Percentiles rank a stretch among this genome's conserved stretches.
These are phyloP conservation scores for Scomberomorus guttatus DNA, from an alignment of 2,797 vertebrate species.

Conservation along the genomic window DNA sequence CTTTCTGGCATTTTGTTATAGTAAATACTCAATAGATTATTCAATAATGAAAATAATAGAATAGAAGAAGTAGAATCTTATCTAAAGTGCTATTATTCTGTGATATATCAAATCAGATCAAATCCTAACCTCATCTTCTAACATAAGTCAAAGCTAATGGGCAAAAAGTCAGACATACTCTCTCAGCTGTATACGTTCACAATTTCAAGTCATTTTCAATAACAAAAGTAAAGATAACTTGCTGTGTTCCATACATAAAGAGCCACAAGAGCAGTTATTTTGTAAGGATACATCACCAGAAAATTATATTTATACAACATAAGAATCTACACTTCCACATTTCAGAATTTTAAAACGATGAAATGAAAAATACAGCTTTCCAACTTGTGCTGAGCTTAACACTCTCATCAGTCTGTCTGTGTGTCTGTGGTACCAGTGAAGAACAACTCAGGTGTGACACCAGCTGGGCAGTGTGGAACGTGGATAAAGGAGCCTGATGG, in stretches of 20 bases:
- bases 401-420: background rate
- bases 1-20: no score
- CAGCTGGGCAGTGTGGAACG: conserved; percentile 92
- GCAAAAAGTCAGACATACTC: background rate
- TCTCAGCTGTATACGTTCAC: background rate
- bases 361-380: background rate
- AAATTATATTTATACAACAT: background rate
- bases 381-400: background rate
- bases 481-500: conserved; percentile 95
- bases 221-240: no score
- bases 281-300: no score
- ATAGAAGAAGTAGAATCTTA: background rate
- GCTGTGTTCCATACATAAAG: no score
- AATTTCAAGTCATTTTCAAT: no score
- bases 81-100: background rate
- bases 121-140: background rate
- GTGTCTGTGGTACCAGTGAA: conserved; percentile 85
- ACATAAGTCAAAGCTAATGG: background rate
- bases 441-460: conserved; percentile 93
- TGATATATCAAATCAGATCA: background rate
- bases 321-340: background rate
- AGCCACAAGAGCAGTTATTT: no score
- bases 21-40: no score
- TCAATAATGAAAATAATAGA: no score
- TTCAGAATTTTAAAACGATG: background rate